Base-by-base conservation (phyloP, 1,140 invertebrate genomes). In the Eumeta japonica region DNA sequence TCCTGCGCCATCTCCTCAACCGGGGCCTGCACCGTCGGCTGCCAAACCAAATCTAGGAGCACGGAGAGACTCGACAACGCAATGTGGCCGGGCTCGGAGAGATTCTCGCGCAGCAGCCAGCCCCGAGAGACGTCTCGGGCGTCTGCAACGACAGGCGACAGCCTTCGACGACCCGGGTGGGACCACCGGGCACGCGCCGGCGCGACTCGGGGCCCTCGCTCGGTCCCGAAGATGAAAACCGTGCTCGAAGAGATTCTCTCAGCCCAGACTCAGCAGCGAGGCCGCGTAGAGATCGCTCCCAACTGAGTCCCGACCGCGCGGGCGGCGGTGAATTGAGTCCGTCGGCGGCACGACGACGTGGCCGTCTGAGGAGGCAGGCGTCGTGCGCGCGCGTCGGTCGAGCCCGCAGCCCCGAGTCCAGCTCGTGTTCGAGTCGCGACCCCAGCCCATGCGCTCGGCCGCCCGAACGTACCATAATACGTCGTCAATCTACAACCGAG, bases 401-500 rank as follows among this genome's bases (percentile, higher is more conserved):
- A 34, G 55, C 72, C 5, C 70, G 85, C 13, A 87, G 85, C 10
- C 86, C 86, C 3, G 86, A 88, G 45, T 88, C 85, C 0, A 85
- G 82, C 27, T 89, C 86, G 3, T 88, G 86, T 58, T 89, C 87
- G 1, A 76, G 79, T 37, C 59, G 84, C 32, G 86, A 88, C 53
- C 85, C 84, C 1, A 88, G 86, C 53, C 86, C 86, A 0, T 84
- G 85, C 41, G 83, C 84, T 4, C 65, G 86, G 9, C 75, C 77
- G 2, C 62, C 75, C 10, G 75, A 81, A 48, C 79, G 86, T 36
- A 87, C 86, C 9, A 81, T 83, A 31, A 88, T 91, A 14, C 76
- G 90, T 45, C 75, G 90, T 47, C 91, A 93, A 74, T 93, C 90
- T 5, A 93, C 90, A 1, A 93, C 90, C 1, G 89, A 92, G 63